Base-by-base conservation (phyloP, 2,113 vertebrate genomes). In the Hirundichthys speculiger region DNA sequence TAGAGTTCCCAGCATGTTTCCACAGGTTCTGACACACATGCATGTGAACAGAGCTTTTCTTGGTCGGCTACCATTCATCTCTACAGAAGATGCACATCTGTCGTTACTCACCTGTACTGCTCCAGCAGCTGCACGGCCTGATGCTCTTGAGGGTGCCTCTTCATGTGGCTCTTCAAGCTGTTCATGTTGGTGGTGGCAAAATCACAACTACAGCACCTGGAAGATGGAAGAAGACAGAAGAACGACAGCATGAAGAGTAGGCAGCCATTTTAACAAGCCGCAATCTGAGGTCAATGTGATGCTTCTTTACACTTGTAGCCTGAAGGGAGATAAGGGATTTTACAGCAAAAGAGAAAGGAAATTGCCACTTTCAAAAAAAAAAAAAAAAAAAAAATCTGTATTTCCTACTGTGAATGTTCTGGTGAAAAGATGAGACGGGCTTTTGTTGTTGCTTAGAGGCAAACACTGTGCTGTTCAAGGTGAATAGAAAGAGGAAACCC, bases 141-240 rank as follows among this genome's bases (percentile, higher is more conserved):
- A 50, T 94, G 93, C 76, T 95, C 94, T 91, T 95, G 93, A 13
- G 93, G 94, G 73, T 94, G 94, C 27, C 84, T 90, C 83, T 91
- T 94, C 94, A 95, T 93, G 89, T 96, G 94, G 84, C 94, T 94
- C 91, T 96, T 96, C 68, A 95, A 85, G 79, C 93, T 95, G 91
- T 95, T 95, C 94, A 94, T 94, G 82, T 94, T 96, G 85, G 94
- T 94, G 75, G 93, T 95, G 86, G 94, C 93, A 65, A 96, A 96
- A 81, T 94, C 93, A 60, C 95, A 97, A 78, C 93, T 92, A 57
- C 90, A 93, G 79, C 94, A 96, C 71, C 93, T 94, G 69, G 48
- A 2, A 25, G 45, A 51, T 0, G 8, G 51, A 48, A 5, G 15
- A 3, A 20, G 18, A 40, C 13, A 2, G 14, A 19, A 49, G 9